Conservation (phyloP, 2,888 invertebrate species). For the Metacarcinus magister region DNA sequence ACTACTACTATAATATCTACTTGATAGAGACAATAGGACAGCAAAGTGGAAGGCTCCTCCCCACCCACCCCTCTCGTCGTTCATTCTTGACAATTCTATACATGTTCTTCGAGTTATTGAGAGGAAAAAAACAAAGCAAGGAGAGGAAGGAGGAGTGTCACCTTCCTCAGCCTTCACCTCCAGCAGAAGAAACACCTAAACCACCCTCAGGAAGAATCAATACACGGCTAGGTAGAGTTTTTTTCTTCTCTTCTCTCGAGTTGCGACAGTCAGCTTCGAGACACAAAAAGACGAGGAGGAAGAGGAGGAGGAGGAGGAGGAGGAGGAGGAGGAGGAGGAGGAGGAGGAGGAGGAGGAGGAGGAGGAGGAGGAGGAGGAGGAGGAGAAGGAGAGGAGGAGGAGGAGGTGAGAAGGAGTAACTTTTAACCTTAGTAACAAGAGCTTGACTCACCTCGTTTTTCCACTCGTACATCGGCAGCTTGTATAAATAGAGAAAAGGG, state of each 20-base stretch:
- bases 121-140: neutral
- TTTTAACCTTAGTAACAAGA: neutral
- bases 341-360: neutral
- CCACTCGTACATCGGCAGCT: slow-evolving; percentile 79
- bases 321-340: neutral
- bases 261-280: neutral
- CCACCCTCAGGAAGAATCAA: neutral
- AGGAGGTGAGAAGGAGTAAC: neutral
- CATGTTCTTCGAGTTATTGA: too few species aligned
- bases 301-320: neutral
- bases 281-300: neutral
- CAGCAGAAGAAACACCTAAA: neutral
- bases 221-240: neutral
- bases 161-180: neutral
- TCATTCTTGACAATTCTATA: too few species aligned
- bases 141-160: neutral
- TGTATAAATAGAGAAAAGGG: slow-evolving; percentile 34
- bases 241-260: neutral
- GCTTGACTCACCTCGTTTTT: slow-evolving; percentile 70
- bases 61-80: too few species aligned
- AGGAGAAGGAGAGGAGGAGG: neutral
- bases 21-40: too few species aligned
- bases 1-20: too few species aligned
- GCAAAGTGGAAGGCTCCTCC: too few species aligned
- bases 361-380: neutral